phyloP scores from a whole-genome alignment of 2,797 vertebrate genomes.

The Enteromius radiatus region DNA sequence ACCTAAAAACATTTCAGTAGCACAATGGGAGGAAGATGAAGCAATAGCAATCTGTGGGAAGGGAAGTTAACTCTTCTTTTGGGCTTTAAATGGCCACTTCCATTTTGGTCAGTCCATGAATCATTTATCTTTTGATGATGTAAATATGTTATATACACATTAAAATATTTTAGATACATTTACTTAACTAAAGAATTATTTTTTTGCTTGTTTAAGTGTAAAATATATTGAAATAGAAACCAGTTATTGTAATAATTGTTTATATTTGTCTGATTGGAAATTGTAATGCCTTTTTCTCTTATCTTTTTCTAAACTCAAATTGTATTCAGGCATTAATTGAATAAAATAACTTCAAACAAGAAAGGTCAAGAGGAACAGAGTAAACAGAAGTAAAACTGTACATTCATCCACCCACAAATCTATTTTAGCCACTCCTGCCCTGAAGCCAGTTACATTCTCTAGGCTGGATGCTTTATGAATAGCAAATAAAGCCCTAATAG shows the following conservation, averaged over 20 bases:
- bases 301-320: neutral
- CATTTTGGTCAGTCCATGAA: neutral
- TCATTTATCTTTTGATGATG: constrained; percentile 21
- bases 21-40: constrained; percentile 38
- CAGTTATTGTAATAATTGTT: neutral
- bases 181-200: neutral
- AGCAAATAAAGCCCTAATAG: constrained; percentile 54
- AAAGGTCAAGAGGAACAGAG: constrained; percentile 21
- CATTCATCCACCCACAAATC: constrained; percentile 33
- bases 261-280: neutral
- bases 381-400: constrained; percentile 34
- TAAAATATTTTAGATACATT: too few species aligned
- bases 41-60: constrained; percentile 1
- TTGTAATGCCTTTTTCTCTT: neutral
- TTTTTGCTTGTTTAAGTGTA: neutral
- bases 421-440: constrained; percentile 44
- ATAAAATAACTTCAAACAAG: neutral
- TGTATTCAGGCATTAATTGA: constrained; percentile 10
- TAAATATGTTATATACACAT: neutral
- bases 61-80: constrained; percentile 19
- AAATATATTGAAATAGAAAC: neutral
- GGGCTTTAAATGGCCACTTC: neutral
- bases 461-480: constrained; percentile 47
- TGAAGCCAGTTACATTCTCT: constrained; percentile 43
- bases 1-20: constrained; percentile 21